Base-by-base conservation (phyloP, 2,888 invertebrate genomes). In the Dusona sp. region DNA sequence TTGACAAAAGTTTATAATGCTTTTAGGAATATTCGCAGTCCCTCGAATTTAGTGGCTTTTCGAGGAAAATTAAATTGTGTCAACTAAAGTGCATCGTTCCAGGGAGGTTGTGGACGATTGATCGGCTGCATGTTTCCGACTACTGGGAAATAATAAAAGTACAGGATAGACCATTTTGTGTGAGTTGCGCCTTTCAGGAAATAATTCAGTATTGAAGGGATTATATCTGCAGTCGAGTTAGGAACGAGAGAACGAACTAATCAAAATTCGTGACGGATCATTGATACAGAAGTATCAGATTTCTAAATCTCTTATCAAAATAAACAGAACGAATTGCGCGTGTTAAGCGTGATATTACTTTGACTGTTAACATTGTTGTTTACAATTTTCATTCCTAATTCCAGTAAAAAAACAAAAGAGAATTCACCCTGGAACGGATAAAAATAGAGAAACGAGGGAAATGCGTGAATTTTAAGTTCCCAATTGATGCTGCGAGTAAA, bases 371-470 rank as follows among this genome's bases (percentile, higher is more conserved):
- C 25, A 25, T 9, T 2, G 3, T 25, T 13, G 57, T 29, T 61
- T 13, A 22, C 4, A 13, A 22, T 61, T 61, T 61, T 61, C 13
- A 13, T 16, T 61, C 29, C 16, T 29, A 13, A 13, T 61, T 16
- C 16, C 29, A 61, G 0, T 2, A 2, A 29, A 11, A 16, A 13
- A 0, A 6, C 3, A 16, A 29, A 61, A 61, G 16, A 61, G 13
- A n/a, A 65, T 77, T 77, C 48, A 77, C 13, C 29, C 57, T 16
- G 11, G 42, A 33, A 22, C n/a, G 25, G 29, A 19, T 61, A 51
- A 45, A 61, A 83, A 70, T 70, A 64, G 7, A 57, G 33, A 42
- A 25, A 33, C 48, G 64, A 70, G 70, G 19, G 29, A 1, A 54
- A 51, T 11, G 29, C 9, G 65, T 19, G 36, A 51, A 78, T 54